phyloP scores from a whole-genome alignment of 2,888 invertebrate genomes.

The Drosophila demipolita region DNA sequence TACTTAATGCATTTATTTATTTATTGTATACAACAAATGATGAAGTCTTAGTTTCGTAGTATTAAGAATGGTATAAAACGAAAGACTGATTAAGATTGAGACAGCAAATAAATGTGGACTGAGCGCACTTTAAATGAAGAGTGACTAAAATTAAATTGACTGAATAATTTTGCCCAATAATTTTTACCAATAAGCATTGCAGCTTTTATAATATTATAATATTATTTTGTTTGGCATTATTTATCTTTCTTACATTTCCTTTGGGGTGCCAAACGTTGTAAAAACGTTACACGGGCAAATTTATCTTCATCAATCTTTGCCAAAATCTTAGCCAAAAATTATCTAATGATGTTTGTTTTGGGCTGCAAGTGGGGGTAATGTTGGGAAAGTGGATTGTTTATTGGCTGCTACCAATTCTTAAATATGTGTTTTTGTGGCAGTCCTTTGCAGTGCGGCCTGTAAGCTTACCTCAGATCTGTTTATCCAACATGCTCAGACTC shows the following conservation, averaged over 20 bases:
- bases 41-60: not conserved
- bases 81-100: not conserved
- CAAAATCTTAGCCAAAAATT: conserved; percentile 15
- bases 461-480: conserved; percentile 4
- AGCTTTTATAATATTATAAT: not conserved
- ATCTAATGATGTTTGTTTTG: conserved; percentile 15
- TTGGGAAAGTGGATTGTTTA: not conserved
- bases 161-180: not conserved
- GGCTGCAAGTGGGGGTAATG: not conserved
- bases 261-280: conserved; percentile 25
- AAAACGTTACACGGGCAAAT: conserved; percentile 42
- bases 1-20: not conserved
- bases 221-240: conserved; percentile 21
- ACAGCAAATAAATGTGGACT: not conserved
- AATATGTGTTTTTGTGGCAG: conserved; percentile 1
- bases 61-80: not conserved
- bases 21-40: not conserved
- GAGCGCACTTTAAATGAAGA: not conserved
- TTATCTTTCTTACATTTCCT: conserved; percentile 40
- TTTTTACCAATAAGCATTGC: not conserved
- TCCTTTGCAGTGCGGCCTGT: not conserved
- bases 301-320: conserved; percentile 61
- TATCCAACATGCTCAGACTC: not conserved
- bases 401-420: not conserved
- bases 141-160: not conserved